These are phyloP conservation scores for Steinernema hermaphroditum DNA, from an alignment of 2,888 invertebrate genomes.

Conservation along the genomic window DNA sequence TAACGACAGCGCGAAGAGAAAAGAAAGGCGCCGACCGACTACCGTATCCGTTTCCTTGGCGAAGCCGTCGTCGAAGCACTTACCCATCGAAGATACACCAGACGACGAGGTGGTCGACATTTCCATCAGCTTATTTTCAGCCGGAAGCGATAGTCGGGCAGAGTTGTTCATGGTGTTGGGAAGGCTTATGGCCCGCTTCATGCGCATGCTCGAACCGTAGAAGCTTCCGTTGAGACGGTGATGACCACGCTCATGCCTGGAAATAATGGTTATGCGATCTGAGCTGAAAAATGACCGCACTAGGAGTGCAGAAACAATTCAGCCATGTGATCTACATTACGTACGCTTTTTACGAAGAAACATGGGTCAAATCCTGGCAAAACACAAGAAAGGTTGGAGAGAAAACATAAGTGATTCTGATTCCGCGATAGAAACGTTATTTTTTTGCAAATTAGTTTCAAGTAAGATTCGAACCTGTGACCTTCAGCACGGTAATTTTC, in stretches of 20 bases:
- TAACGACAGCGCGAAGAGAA: conserved; percentile 30
- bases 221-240: conserved; percentile 33
- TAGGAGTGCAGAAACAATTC: no score
- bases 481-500: no score
- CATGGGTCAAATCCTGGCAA: no score
- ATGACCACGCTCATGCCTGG: conserved; percentile 51
- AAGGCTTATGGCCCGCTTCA: conserved; percentile 64
- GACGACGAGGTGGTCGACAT: conserved; percentile 45
- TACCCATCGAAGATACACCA: conserved; percentile 51
- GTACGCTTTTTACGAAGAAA: no score
- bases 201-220: conserved; percentile 52
- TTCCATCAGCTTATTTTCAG: conserved; percentile 38
- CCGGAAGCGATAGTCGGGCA: conserved; percentile 23
- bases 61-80: conserved; percentile 14
- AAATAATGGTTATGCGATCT: no score
- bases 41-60: background rate
- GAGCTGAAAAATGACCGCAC: no score
- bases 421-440: no score
- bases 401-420: no score
- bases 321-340: no score
- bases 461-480: no score
- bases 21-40: conserved; percentile 23
- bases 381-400: no score
- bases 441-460: no score
- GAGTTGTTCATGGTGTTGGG: conserved; percentile 59